These are phyloP conservation scores for Sturnus vulgaris DNA, from an alignment of 2,113 vertebrate genomes.

Conservation along the genomic window DNA sequence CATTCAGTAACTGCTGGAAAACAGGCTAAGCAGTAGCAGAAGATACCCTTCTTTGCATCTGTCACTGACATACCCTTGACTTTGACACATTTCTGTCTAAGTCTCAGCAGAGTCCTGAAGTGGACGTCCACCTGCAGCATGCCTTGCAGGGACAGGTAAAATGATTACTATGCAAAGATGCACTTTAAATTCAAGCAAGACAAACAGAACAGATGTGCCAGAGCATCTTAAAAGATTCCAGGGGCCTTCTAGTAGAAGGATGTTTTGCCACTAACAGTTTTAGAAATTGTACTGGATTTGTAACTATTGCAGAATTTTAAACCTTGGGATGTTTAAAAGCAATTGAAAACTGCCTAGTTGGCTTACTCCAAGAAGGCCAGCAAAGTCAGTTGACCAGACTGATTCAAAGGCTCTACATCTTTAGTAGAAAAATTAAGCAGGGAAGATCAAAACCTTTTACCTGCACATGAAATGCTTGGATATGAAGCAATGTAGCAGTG, in stretches of 20 bases:
- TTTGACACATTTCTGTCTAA: background rate
- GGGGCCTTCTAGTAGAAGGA: background rate
- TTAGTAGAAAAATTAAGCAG: background rate
- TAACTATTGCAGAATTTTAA: background rate
- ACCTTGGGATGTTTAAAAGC: background rate
- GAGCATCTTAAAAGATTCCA: background rate
- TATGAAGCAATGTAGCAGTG: background rate
- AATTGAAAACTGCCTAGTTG: background rate
- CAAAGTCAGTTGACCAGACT: background rate
- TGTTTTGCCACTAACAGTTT: background rate
- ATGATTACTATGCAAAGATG: background rate
- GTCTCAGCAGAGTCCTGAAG: background rate
- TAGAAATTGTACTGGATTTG: background rate
- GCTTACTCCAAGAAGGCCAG: background rate
- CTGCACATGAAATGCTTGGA: rapidly evolving
- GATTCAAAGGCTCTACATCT: background rate
- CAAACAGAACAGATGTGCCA: background rate
- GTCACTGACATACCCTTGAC: background rate
- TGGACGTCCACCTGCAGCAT: background rate
- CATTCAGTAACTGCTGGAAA: background rate
- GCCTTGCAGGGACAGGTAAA: background rate
- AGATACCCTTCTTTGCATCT: background rate
- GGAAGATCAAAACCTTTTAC: background rate
- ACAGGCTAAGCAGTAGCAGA: background rate
- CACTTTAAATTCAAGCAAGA: background rate